These are phyloP conservation scores for Setipinna tenuifilis DNA, from an alignment of 2,797 vertebrate species.

Conservation along the genomic window DNA sequence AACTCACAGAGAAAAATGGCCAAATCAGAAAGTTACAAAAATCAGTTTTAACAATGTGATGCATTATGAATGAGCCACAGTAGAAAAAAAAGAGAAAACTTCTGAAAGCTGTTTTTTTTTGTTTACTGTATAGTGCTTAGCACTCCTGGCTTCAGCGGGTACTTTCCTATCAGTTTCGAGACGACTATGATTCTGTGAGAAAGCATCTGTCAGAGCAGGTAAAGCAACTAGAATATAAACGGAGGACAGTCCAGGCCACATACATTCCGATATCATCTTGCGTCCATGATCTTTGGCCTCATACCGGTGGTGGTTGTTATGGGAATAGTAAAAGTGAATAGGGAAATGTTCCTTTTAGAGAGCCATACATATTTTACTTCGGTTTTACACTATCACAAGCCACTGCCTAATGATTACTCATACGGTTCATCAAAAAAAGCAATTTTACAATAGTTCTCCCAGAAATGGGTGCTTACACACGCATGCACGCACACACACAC, in stretches of 20 bases:
- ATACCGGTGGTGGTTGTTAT: background rate
- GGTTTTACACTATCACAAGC: too few relatives aligned
- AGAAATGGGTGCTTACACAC: background rate
- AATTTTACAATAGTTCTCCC: background rate
- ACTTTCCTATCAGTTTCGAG: background rate
- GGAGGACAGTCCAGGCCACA: background rate
- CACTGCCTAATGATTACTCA: background rate
- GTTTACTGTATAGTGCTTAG: background rate
- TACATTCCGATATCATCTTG: background rate
- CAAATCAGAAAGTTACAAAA: slow-evolving; percentile 16
- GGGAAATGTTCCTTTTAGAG: too few relatives aligned
- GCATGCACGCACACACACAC: background rate
- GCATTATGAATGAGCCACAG: slow-evolving; percentile 20
- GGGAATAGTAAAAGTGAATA: too few relatives aligned
- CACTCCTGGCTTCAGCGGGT: background rate
- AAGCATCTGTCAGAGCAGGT: background rate
- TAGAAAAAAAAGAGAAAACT: background rate
- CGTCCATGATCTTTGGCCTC: background rate
- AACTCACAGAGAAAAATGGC: slow-evolving; percentile 29
- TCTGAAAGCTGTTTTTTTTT: background rate
- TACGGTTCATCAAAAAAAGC: background rate
- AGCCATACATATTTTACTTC: too few relatives aligned
- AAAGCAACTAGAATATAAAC: background rate
- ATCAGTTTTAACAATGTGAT: slow-evolving; percentile 32
- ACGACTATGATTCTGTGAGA: background rate